These are phyloP conservation scores for Patagioenas fasciata DNA, from an alignment of 2,113 vertebrate genomes.

Conservation along the genomic window DNA sequence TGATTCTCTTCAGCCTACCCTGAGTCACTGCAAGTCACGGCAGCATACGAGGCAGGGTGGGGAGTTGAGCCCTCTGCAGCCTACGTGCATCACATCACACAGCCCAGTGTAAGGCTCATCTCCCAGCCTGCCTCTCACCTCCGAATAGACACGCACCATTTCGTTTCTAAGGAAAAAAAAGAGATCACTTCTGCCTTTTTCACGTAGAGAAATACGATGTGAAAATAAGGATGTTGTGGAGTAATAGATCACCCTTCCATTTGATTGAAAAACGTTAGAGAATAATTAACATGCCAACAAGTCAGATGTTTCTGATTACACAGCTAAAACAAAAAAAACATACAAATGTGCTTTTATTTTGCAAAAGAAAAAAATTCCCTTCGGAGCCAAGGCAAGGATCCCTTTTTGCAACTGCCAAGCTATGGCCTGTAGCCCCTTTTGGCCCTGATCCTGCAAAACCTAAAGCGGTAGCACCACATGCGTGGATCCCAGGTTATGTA, in stretches of 20 bases:
- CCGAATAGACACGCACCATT: rapidly evolving
- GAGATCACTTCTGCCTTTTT: neutral
- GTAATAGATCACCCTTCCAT: neutral
- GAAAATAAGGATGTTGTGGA: neutral
- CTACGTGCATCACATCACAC: slow-evolving; percentile 50
- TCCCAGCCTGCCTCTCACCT: neutral
- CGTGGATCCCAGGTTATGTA: neutral
- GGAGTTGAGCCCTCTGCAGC: neutral
- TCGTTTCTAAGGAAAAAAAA: neutral
- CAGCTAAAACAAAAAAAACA: neutral
- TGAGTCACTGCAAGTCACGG: neutral
- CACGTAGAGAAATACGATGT: neutral
- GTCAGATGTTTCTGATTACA: neutral
- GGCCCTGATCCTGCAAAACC: neutral
- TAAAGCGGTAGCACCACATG: neutral
- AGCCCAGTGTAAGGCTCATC: neutral
- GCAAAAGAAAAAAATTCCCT: neutral
- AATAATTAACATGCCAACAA: neutral
- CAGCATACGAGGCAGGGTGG: neutral
- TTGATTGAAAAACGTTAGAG: neutral
- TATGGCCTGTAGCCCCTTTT: no score
- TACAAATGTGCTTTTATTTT: neutral
- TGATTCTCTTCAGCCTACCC: neutral
- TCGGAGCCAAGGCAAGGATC: neutral
- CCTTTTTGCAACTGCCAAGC: neutral